Evolutionary conservation across 2,113 vertebrate species (phyloP), one percentile per base, ranked within the genome.

Genomic region (Stegastes partitus): DNA sequence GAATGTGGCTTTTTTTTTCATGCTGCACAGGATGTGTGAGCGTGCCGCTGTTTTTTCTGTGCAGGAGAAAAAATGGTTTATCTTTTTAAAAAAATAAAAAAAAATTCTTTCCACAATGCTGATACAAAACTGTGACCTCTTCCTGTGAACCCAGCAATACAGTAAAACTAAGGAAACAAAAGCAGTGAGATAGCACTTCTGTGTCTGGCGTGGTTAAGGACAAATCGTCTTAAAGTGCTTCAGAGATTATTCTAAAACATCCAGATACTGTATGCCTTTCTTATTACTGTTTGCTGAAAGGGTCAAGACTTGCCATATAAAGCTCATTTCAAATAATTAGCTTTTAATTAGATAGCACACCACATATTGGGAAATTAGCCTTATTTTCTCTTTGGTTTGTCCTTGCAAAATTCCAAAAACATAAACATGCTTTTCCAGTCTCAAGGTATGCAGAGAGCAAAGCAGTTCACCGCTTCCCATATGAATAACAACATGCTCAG

Each of bases 161-260:
- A 81, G 84, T 85, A 78, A 89, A 88, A 83, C 37, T 77, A 68
- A 80, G 69, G 83, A 88, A 84, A 91, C 77, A 91, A 92, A 91
- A 74, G 85, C 54, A 0, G 58, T 16, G 22, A 79, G 81, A 87
- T 78, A 74, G 63, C 70, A 79, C 77, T 58, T 79, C 51, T 79
- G 72, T 79, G 77, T 82, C 62, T 68, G 49, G 53, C n/a, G 1
- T 81, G 90, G 79, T 83, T 89, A 85, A 88, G 89, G 87, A 91
- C 83, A 83, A 90, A 89, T 70, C 56, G 2, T 86, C 68, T 77
- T 49, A 71, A 54, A 81, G 73, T 76, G 64, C 23, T 74, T 80
- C 45, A 61, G 47, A 81, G 67, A 65, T 79, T 47, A 57, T 65
- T 80, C 44, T 31, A 53, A 81, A 75, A 72, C 79, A 74, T 74